Base-by-base conservation (phyloP, 2,797 vertebrate genomes). In the Delichon dasypus region DNA sequence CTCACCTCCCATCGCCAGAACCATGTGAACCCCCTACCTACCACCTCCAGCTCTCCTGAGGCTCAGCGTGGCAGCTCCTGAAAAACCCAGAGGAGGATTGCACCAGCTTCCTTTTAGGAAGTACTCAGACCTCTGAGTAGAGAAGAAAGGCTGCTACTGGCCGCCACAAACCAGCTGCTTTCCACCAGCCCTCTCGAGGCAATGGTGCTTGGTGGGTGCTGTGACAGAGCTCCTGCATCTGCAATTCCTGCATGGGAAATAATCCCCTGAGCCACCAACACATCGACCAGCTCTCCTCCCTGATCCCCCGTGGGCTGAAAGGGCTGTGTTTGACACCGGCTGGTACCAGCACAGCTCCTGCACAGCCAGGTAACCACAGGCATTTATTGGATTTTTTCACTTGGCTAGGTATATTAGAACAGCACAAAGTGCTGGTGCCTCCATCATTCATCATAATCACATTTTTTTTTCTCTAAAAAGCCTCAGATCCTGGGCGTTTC, bases 161-260 rank as follows among this genome's bases (percentile, higher is more conserved):
- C 32, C 0, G 0, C 13, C 30, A 76, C 40, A 85, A 70, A 36
- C 9, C 13, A 66, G n/a, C 51, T 76, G 51, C 64, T 75, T 87
- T 38, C 47, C 67, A 54, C 8, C 67, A 65, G 68, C 32, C 78
- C 30, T 57, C 78, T 27, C 0, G 0, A 72, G 58, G 38, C 67
- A 53, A 14, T 0, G 2, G 57, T 4, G 7, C 26, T 40, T 29
- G 68, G 29, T 4, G 9, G 44, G 23, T 66, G 53, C 80, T 1
- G 3, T 3, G 2, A 61, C 25, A 34, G 50, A 81, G 36, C 67
- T 81, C 54, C 84, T 54, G 66, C 32, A 22, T 36, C 90, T 5
- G 0, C 0, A 0, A 21, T 4, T 91, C 38, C 57, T 54, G 29
- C 13, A 27, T 0, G 0, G 44, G 30, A 79, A 76, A 79, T 18